These are phyloP conservation scores for Nowickia ferox DNA, from an alignment of 2,888 invertebrate genomes.

Conservation along the genomic window DNA sequence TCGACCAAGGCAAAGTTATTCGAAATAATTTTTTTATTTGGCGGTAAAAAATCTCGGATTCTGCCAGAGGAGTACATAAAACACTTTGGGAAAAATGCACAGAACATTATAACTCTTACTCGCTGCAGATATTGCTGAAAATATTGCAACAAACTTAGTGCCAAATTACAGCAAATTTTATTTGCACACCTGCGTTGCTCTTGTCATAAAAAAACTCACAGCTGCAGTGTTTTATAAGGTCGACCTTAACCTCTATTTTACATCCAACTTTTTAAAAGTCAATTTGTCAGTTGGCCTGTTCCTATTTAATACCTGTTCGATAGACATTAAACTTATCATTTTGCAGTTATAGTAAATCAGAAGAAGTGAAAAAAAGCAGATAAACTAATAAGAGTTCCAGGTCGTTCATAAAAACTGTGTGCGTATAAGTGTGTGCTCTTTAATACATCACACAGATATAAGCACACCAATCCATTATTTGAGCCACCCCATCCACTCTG, in stretches of 20 bases:
- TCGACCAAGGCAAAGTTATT: too few relatives aligned
- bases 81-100: too few relatives aligned
- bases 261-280: neutral
- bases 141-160: too few relatives aligned
- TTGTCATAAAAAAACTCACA: too few relatives aligned
- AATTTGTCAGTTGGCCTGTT: neutral
- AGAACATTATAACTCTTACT: too few relatives aligned
- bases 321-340: slow-evolving; percentile 56
- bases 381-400: slow-evolving; percentile 49
- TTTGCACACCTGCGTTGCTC: neutral
- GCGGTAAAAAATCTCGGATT: too few relatives aligned
- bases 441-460: neutral
- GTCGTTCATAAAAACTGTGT: slow-evolving; percentile 6
- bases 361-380: slow-evolving; percentile 23
- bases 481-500: neutral
- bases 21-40: too few relatives aligned
- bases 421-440: neutral
- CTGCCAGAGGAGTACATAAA: too few relatives aligned
- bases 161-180: too few relatives aligned
- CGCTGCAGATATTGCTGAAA: too few relatives aligned
- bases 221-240: neutral
- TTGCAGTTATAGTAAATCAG: slow-evolving; percentile 69
- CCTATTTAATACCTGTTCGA: slow-evolving; percentile 20
- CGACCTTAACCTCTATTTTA: neutral
- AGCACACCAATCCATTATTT: slow-evolving; percentile 3